Evolutionary conservation across 2,888 invertebrate genomes (phyloP).

Genomic region (Scaptomyza reducta): DNA sequence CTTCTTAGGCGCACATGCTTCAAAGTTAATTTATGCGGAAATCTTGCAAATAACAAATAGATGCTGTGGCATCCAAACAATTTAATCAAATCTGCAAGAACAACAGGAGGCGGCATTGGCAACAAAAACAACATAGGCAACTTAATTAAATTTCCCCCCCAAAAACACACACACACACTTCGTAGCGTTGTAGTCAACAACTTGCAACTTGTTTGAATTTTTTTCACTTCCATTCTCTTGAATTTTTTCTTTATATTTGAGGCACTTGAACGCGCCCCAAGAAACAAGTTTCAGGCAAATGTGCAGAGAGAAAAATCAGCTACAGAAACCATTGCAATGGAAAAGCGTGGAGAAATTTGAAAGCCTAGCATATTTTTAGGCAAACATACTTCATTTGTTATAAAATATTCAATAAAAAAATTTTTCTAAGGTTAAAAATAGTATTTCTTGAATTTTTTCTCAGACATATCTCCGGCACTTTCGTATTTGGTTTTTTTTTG

Average conservation of each 20-base stretch:
- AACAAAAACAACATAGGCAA: slow-evolving; percentile 34
- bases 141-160: slow-evolving; percentile 69
- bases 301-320: not conserved
- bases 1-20: slow-evolving; percentile 20
- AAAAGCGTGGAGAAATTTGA: not conserved
- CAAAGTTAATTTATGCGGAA: slow-evolving; percentile 61
- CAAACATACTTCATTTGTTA: too few species aligned
- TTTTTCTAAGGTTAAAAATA: too few species aligned
- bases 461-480: too few species aligned
- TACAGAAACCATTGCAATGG: not conserved
- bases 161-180: slow-evolving; percentile 19
- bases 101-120: slow-evolving; percentile 16
- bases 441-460: too few species aligned
- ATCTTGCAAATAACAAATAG: slow-evolving; percentile 59
- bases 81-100: slow-evolving; percentile 64
- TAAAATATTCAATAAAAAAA: too few species aligned
- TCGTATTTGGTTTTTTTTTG: not conserved
- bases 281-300: not conserved
- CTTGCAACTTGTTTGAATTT: slow-evolving; percentile 55
- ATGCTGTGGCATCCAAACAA: slow-evolving; percentile 61
- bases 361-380: not conserved
- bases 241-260: slow-evolving; percentile 1
- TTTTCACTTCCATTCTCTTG: not conserved
- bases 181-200: slow-evolving; percentile 46
- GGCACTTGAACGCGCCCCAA: slow-evolving; percentile 54